A percentile compares a stretch with the other conserved stretches of the same genome.
Evolutionary conservation across 2,797 vertebrate species (phyloP).

Genomic region (Acridotheres tristis): DNA sequence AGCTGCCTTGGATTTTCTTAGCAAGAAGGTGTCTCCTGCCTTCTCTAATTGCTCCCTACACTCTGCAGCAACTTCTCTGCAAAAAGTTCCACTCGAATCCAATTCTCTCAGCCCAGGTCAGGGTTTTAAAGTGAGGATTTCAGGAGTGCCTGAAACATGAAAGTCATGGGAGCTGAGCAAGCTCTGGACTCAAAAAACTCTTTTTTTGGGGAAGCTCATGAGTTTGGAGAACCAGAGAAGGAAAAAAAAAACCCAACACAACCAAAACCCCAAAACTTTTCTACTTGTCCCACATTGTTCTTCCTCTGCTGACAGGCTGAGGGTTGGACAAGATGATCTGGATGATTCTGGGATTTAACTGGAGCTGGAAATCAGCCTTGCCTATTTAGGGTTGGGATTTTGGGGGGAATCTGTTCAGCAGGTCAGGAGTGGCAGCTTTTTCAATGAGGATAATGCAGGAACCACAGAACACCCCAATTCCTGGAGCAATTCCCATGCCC

Average conservation of each 20-base stretch:
- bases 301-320: neutral
- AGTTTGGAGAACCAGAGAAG: neutral
- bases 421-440: neutral
- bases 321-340: neutral
- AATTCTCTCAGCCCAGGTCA: neutral
- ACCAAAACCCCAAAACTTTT: neutral
- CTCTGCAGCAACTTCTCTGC: neutral
- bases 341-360: neutral
- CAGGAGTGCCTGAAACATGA: neutral
- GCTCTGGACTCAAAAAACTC: neutral
- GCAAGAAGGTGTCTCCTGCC: neutral
- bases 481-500: neutral
- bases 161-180: neutral
- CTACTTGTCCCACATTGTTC: neutral
- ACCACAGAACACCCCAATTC: neutral
- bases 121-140: slow-evolving; percentile 15
- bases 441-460: neutral
- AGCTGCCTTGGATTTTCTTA: neutral
- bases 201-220: fast-evolving
- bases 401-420: neutral
- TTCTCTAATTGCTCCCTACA: slow-evolving; percentile 51
- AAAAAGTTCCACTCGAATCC: slow-evolving; percentile 47
- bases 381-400: neutral
- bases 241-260: too few relatives aligned
- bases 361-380: neutral